Conservation (phyloP, 2,888 invertebrate species). For the Yponomeuta sedellus region DNA sequence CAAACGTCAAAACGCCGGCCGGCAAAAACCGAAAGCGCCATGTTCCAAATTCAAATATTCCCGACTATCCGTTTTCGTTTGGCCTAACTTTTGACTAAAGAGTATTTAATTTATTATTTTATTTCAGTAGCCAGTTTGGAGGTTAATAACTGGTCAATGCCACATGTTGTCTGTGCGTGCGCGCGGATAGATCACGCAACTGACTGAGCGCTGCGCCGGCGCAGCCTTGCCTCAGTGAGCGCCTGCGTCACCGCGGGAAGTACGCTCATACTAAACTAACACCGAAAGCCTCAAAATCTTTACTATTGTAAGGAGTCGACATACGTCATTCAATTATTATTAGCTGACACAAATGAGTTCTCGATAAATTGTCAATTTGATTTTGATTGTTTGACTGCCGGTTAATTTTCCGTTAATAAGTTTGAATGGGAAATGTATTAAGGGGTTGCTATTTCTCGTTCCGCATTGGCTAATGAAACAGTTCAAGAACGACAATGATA, state of each 20-base stretch:
- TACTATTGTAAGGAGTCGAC: constrained; percentile 1
- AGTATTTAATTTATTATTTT: neutral
- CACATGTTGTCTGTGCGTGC: constrained; percentile 51
- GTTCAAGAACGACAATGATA: no score
- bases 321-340: constrained; percentile 6
- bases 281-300: constrained; percentile 44
- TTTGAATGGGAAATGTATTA: neutral
- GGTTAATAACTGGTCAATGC: constrained; percentile 41
- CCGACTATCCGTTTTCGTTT: neutral
- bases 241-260: constrained; percentile 71
- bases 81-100: neutral
- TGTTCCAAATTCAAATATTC: constrained; percentile 7
- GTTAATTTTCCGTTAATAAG: neutral
- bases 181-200: constrained; percentile 67
- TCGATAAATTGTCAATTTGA: neutral
- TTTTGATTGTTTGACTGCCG: neutral
- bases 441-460: no score
- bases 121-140: constrained; percentile 1
- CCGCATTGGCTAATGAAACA: no score
- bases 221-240: constrained; percentile 61
- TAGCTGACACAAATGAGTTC: neutral
- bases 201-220: constrained; percentile 65
- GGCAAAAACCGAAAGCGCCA: constrained; percentile 20
- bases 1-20: constrained; percentile 47
- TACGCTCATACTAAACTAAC: constrained; percentile 57